Conservation (phyloP, 2,888 invertebrate genomes). For the Erannis defoliaria region DNA sequence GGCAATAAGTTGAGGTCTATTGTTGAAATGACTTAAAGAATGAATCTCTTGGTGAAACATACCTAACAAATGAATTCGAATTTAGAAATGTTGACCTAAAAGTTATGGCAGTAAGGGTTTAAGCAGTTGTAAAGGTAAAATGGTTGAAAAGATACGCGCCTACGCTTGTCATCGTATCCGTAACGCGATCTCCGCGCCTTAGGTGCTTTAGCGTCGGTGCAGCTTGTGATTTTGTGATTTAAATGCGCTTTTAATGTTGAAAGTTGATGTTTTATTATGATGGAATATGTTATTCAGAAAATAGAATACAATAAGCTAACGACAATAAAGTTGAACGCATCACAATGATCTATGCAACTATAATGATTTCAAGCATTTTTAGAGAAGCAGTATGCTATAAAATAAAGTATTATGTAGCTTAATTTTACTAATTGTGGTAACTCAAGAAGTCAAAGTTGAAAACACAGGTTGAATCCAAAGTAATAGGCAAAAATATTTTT, state of each 20-base stretch:
- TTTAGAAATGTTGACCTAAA: conserved; percentile 16
- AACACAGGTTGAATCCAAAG: too few species aligned
- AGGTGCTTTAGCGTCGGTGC: conserved; percentile 63
- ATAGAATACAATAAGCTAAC: conserved; percentile 16
- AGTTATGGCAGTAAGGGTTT: background rate
- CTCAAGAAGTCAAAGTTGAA: too few species aligned
- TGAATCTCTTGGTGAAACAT: conserved; percentile 4
- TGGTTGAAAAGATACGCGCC: conserved; percentile 56
- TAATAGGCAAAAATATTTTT: too few species aligned
- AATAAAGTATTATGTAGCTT: too few species aligned
- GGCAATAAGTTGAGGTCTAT: conserved; percentile 14
- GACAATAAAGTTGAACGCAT: background rate
- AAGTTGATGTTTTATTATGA: conserved; percentile 27
- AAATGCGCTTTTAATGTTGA: conserved; percentile 57
- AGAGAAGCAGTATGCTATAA: too few species aligned
- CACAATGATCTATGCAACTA: background rate
- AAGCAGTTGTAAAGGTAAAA: conserved; percentile 2
- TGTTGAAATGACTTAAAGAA: conserved; percentile 14
- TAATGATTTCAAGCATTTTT: too few species aligned
- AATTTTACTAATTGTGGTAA: too few species aligned
- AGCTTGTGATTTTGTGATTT: conserved; percentile 58
- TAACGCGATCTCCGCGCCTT: conserved; percentile 68
- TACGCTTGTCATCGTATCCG: conserved; percentile 76
- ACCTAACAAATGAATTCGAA: background rate
- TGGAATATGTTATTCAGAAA: conserved; percentile 22